Base-by-base conservation (phyloP, 2,113 vertebrate species). In the Amphiprion percula region DNA sequence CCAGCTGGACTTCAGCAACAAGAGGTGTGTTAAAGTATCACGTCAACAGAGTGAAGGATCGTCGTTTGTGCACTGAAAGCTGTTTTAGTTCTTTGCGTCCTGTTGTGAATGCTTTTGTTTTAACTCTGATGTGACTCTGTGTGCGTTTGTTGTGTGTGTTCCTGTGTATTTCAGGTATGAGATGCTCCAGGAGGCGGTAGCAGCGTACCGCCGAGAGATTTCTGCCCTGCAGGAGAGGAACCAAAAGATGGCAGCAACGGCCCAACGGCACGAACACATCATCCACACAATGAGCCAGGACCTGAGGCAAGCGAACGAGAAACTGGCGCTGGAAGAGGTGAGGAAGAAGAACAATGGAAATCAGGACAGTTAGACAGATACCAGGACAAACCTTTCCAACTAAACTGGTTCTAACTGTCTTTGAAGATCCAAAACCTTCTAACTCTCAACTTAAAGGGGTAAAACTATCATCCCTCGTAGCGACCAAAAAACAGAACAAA, bases 241-340 rank as follows among this genome's bases (percentile, higher is more conserved):
- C 78, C 96, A 97, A 69, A 98, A 98, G 71, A 96, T 98, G 83
- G 91, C 96, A 7, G 94, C 96, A 0, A 96, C 95, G 0, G 93
- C 95, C 10, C 97, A 98, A 61, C 96, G 94, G 39, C 96, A 99
- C 4, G 98, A 99, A 73, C 96, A 97, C 88, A 96, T 97, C 68
- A 98, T 99, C 77, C 96, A 97, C 80, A 98, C 96, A 0, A 96
- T 99, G 95, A 97, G 95, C 5, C 97, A 98, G n/a, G 98, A 99
- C 83, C 89, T 99, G 78, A 94, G 96, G 56, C 96, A 95, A 85
- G 94, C 95, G 23, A 98, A 94, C 54, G 98, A 98, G 79, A 99
- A 98, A 71, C 92, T 97, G 44, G 96, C 96, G 1, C 89, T 98
- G 64, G 95, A 96, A 26, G 97, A 99, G 95, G 98, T 99, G 47